Evolutionary conservation across 2,888 invertebrate species (phyloP).

Genomic region (Prenolepis imparis): DNA sequence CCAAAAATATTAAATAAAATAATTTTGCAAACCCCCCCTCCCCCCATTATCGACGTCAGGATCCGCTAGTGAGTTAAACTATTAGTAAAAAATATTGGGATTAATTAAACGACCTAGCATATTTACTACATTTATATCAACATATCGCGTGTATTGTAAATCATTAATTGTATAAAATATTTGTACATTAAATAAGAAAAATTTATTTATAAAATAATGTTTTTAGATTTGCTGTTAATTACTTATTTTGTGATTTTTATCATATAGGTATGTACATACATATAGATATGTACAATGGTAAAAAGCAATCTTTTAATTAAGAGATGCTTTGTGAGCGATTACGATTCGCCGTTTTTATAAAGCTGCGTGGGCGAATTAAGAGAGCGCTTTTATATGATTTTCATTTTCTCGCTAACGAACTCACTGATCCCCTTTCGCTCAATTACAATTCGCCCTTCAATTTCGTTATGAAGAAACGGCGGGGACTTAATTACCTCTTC

Average conservation of each 20-base stretch:
- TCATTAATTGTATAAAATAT: not conserved
- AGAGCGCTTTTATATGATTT: not conserved
- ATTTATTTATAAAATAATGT: not conserved
- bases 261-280: not conserved
- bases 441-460: not conserved
- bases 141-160: not conserved
- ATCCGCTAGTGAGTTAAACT: no score
- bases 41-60: no score
- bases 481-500: not conserved
- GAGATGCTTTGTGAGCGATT: not conserved
- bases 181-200: not conserved
- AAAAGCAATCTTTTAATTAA: not conserved
- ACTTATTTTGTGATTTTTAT: not conserved
- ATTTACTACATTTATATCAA: no score
- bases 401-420: not conserved
- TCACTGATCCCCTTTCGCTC: not conserved
- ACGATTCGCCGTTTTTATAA: not conserved
- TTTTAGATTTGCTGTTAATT: not conserved
- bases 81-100: not conserved
- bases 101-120: no score
- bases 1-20: no score
- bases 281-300: not conserved
- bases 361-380: not conserved
- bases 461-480: not conserved
- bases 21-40: no score